Percentiles rank a stretch among this genome's conserved stretches.
phyloP scores from a whole-genome alignment of 2,113 vertebrate genomes.

The Laterallus jamaicensis region DNA sequence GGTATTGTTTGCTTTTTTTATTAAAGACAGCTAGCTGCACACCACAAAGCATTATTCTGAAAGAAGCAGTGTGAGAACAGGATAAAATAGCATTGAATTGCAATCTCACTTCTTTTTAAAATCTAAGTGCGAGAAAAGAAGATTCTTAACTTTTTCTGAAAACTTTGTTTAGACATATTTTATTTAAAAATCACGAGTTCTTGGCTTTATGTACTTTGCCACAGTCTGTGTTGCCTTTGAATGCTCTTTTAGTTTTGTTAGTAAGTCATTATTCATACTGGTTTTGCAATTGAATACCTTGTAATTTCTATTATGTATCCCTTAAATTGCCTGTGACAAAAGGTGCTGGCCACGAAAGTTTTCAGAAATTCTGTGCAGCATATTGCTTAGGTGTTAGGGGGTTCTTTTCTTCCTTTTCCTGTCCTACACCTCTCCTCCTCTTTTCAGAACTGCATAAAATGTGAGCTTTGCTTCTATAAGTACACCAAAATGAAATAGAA shows the following conservation, averaged over 20 bases:
- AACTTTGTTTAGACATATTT: not conserved
- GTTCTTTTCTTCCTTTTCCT: no score
- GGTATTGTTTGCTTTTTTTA: not conserved
- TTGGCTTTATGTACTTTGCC: not conserved
- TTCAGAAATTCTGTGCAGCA: not conserved
- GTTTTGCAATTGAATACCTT: not conserved
- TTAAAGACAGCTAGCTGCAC: not conserved
- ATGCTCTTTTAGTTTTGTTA: not conserved
- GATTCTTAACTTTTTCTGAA: not conserved
- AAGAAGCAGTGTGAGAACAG: not conserved
- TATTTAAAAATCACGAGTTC: not conserved
- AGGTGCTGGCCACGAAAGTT: not conserved
- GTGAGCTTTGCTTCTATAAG: not conserved
- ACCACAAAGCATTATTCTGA: not conserved
- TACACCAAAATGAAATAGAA: not conserved
- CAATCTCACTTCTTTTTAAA: not conserved
- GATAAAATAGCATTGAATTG: not conserved
- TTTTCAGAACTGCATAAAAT: not conserved
- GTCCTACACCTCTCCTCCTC: not conserved
- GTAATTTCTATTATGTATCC: not conserved
- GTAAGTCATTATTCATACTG: not conserved
- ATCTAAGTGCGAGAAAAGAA: not conserved
- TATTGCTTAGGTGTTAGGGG: not conserved
- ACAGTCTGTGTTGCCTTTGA: not conserved
- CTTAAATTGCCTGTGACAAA: not conserved